Evolutionary conservation across 1,140 invertebrate species (phyloP), one percentile per base, ranked within the genome.

Genomic region (Calliphora vicina): DNA sequence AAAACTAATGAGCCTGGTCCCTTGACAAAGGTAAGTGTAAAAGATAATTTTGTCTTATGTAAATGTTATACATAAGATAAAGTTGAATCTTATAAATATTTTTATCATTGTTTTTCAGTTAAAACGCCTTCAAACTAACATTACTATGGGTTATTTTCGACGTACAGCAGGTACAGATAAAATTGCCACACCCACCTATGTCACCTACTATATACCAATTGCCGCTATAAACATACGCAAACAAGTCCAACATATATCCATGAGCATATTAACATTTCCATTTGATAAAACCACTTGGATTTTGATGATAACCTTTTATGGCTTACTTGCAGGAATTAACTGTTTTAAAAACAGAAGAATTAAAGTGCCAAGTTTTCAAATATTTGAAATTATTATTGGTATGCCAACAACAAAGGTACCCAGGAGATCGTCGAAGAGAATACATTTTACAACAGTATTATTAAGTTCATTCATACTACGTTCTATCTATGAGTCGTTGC

Each of bases 1-100:
- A 86, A 87, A 87, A 17, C 84, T 84, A 81, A n/a, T 72, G 12
- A 13, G 2, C 5, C 50, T 2, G 86, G 83, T 74, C 85, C 87
- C 9, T 67, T 86, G 0, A 82, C 86, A 27, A 20, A 82, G 82
- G 82, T 83, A 82, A 76, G 20, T 43, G 6, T 67, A 74, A 8
- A 23, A 0, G 17, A 74, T 74, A 25, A 26, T 26, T 5, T 74
- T 74, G 6, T 26, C 3, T 74, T n/a, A n/a, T n/a, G n/a, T n/a
- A n/a, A n/a, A n/a, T n/a, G n/a, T n/a, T n/a, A n/a, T n/a, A n/a
- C n/a, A n/a, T n/a, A n/a, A 23, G 23, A 1, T 23, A 26, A 26
- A 74, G 6, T 74, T 74, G 6, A 26, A 26, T 42, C 42, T 23
- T 80, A 23, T 80, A 29, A 8, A 13, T 25, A 8, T 57, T 42